phyloP scores from a whole-genome alignment of 2,797 vertebrate species.

The Masticophis lateralis region DNA sequence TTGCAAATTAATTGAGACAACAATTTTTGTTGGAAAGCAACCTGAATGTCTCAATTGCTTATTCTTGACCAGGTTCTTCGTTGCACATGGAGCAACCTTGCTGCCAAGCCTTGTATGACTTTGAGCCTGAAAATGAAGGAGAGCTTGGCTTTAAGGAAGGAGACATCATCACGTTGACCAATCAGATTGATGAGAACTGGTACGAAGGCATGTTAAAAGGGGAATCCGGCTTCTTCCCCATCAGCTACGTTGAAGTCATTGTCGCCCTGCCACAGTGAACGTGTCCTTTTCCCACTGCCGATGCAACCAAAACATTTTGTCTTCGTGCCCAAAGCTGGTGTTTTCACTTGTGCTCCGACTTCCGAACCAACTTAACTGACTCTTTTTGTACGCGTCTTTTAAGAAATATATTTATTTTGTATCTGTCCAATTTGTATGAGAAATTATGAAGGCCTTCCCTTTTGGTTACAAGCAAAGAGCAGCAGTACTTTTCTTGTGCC shows the following conservation, averaged over 20 bases:
- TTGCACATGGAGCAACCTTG: constrained; percentile 86
- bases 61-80: constrained; percentile 73
- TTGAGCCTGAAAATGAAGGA: constrained; percentile 91
- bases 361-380: constrained; percentile 69
- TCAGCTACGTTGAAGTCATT: constrained; percentile 93
- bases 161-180: constrained; percentile 92
- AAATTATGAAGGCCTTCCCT: constrained; percentile 51
- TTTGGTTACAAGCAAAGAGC: constrained; percentile 61
- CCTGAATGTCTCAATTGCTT: neutral
- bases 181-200: constrained; percentile 97
- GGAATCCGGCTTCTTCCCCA: constrained; percentile 93
- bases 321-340: constrained; percentile 57
- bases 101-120: constrained; percentile 91
- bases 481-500: constrained; percentile 63
- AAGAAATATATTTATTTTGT: constrained; percentile 81
- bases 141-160: constrained; percentile 96
- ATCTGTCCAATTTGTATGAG: constrained; percentile 65
- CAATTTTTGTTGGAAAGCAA: neutral
- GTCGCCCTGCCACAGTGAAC: constrained; percentile 86
- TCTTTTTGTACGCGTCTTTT: constrained; percentile 74
- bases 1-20: neutral
- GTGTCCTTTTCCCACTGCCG: constrained; percentile 45
- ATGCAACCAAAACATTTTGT: constrained; percentile 58
- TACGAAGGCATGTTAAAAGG: constrained; percentile 91
- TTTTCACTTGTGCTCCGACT: constrained; percentile 62